Evolutionary conservation across 1,140 invertebrate species (phyloP).

Genomic region (Drosophila burlai): DNA sequence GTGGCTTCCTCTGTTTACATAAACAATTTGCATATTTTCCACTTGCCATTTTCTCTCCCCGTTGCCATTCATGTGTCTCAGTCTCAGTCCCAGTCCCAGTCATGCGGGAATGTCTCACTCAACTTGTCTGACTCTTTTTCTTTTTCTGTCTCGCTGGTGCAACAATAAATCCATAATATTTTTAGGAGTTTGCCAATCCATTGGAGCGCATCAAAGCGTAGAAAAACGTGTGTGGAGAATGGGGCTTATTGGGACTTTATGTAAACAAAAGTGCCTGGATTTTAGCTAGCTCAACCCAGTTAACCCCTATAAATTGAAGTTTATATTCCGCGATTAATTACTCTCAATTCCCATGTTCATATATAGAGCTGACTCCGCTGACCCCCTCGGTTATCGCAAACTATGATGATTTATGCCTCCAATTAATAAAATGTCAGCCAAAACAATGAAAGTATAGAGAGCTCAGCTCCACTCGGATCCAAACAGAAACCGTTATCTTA

Average conservation of each 20-base stretch:
- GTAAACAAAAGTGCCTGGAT: constrained; percentile 2
- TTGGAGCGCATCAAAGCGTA: constrained; percentile 40
- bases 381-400: constrained; percentile 5
- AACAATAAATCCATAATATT: constrained; percentile 53
- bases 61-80: constrained; percentile 30
- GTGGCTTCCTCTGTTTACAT: constrained; percentile 60
- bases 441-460: constrained; percentile 31
- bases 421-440: constrained; percentile 20
- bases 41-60: constrained; percentile 15
- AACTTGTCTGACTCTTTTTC: constrained; percentile 29
- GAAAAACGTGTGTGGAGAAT: constrained; percentile 9
- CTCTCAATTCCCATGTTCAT: constrained; percentile 1
- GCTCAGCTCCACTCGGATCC: constrained; percentile 19
- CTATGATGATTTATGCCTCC: constrained; percentile 32
- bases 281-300: background rate
- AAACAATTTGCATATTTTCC: constrained; percentile 64
- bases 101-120: constrained; percentile 42
- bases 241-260: background rate
- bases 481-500: constrained; percentile 57
- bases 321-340: constrained; percentile 11
- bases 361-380: constrained; percentile 14
- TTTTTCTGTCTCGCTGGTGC: constrained; percentile 30
- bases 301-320: constrained; percentile 1
- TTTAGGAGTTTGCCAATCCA: constrained; percentile 39
- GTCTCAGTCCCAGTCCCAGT: constrained; percentile 1